Evolutionary conservation across 2,113 vertebrate genomes (phyloP), one percentile per base, ranked within the genome.

Genomic region (Perca schrenkii): DNA sequence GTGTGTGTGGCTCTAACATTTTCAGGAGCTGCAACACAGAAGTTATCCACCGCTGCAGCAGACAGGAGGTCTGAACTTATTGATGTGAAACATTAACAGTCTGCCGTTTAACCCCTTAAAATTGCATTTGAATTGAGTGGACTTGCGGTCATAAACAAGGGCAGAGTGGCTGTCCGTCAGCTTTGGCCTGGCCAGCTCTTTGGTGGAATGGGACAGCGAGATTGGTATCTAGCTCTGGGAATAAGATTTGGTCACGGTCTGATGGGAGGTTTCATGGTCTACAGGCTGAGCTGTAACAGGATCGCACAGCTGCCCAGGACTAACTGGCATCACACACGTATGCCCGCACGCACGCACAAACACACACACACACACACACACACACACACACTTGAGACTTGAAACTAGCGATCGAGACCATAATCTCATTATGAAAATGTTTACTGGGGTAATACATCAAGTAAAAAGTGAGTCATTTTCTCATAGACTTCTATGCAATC

Each of bases 181-280:
- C 74, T 77, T 60, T 63, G 54, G 81, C 52, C 53, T 25, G 62
- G 56, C 17, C 2, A 25, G 56, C 49, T 43, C n/a, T 43, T 64
- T 66, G 65, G 72, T 65, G 70, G 77, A 82, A 53, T 54, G 72
- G 74, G 63, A 46, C 5, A 10, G 61, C 61, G 49, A 82, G 80
- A 87, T 87, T 79, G 80, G 65, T 75, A 88, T 89, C 78, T 71
- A 64, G 52, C 53, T 22, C 62, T 63, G 75, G 66, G 74, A 88
- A 91, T 90, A 43, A 84, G 82, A 86, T 87, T 58, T 75, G 62
- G 86, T 84, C 86, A 87, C 31, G 54, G 71, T 90, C 84, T 91
- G 87, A 92, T 86, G 57, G 86, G 70, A 79, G 63, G 86, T 71
- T 83, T 82, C 76, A 84, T 73, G 80, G 82, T 89, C 82, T 61